Conservation (phyloP, 2,797 vertebrate genomes). For the Lepilemur septentrionalis region DNA sequence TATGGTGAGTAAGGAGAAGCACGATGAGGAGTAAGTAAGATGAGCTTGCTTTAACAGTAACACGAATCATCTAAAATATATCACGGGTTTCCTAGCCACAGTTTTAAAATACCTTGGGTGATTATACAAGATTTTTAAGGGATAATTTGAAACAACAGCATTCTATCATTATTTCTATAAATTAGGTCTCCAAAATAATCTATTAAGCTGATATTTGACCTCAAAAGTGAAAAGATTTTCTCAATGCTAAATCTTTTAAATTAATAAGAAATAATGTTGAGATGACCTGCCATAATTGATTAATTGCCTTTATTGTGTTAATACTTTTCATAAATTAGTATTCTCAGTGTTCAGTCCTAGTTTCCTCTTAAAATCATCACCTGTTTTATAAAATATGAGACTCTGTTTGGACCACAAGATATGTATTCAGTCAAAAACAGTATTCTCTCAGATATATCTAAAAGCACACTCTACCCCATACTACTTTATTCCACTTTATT, state of each 20-base stretch:
- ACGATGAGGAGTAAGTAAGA: neutral
- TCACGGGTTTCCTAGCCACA: neutral
- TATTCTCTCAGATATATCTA: neutral
- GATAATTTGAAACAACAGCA: neutral
- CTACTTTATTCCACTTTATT: neutral
- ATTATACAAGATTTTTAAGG: neutral
- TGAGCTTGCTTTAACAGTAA: neutral
- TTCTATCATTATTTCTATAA: neutral
- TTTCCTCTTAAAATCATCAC: neutral
- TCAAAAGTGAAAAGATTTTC: neutral
- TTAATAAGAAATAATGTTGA: slow-evolving; percentile 65
- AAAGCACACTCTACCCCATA: neutral
- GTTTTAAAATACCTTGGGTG: neutral
- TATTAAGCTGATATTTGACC: neutral
- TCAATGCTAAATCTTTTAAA: neutral
- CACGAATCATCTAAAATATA: neutral
- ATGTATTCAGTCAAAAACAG: neutral
- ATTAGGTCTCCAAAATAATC: neutral
- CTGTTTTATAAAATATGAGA: neutral
- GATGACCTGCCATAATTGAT: slow-evolving; percentile 33
- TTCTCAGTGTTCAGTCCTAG: neutral
- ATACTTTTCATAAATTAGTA: slow-evolving; percentile 42
- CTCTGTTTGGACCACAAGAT: neutral
- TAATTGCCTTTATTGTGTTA: neutral
- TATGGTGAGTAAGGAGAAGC: neutral